Percentiles rank a stretch among this genome's conserved stretches.
These are phyloP conservation scores for Anoplophora glabripennis DNA, from an alignment of 1,140 invertebrate species.

Conservation along the genomic window DNA sequence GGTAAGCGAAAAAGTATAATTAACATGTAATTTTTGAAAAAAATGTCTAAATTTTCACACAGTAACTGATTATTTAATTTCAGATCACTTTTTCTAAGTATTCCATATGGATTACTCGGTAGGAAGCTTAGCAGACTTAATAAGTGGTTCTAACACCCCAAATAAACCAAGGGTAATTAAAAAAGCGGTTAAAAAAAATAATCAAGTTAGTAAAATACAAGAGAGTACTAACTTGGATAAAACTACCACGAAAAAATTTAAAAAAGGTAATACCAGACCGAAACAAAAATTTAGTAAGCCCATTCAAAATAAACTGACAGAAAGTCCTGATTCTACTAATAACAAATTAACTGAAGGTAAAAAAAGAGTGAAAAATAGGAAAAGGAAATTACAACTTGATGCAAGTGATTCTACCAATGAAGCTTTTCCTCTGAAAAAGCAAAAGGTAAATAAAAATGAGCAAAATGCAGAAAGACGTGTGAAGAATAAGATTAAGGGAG, in stretches of 20 bases:
- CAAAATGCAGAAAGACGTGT: constrained; percentile 24
- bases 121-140: constrained; percentile 40
- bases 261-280: background rate
- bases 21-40: too few species aligned
- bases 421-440: constrained; percentile 1
- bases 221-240: background rate
- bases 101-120: constrained; percentile 33
- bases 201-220: constrained; percentile 1
- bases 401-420: background rate
- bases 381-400: background rate
- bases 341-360: background rate
- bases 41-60: too few species aligned
- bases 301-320: background rate
- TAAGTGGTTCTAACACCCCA: constrained; percentile 31
- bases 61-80: too few species aligned
- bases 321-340: background rate
- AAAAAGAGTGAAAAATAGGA: background rate
- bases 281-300: constrained; percentile 3
- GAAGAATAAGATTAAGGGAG: constrained; percentile 28
- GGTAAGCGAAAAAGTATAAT: too few species aligned
- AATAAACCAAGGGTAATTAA: constrained; percentile 34
- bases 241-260: constrained; percentile 5
- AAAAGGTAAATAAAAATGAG: constrained; percentile 16
- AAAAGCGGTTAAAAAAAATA: constrained; percentile 17
- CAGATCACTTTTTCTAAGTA: background rate